Conservation (phyloP, 1,140 invertebrate genomes). For the Conopomorpha cramerella region DNA sequence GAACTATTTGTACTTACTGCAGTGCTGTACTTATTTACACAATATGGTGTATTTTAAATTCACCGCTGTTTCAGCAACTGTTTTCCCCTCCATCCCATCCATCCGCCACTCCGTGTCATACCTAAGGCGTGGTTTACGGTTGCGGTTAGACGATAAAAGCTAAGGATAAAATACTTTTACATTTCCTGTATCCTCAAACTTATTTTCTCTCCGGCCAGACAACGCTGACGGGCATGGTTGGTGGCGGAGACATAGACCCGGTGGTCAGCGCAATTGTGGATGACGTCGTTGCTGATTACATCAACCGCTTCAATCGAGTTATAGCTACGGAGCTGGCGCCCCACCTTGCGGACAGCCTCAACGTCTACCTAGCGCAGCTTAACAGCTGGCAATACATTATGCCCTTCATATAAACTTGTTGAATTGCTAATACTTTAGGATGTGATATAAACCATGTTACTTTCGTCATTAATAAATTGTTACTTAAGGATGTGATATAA, state of each 20-base stretch:
- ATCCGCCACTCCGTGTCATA: too few relatives aligned
- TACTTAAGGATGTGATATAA: too few relatives aligned
- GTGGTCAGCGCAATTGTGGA: constrained; percentile 38
- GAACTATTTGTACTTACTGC: too few relatives aligned
- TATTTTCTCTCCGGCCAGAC: constrained; percentile 17
- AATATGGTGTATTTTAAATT: too few relatives aligned
- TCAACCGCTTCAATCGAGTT: constrained; percentile 27
- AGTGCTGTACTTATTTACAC: too few relatives aligned
- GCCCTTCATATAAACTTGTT: too few relatives aligned
- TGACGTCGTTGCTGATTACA: constrained; percentile 33
- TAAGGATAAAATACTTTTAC: neutral
- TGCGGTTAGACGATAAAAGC: neutral
- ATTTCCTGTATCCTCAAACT: neutral
- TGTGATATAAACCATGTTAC: too few relatives aligned
- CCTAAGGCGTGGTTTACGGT: neutral
- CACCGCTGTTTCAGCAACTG: too few relatives aligned
- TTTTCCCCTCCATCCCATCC: too few relatives aligned
- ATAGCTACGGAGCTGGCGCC: constrained; percentile 10
- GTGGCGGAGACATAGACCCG: constrained; percentile 37
- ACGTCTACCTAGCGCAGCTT: constrained; percentile 25
- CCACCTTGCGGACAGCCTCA: constrained; percentile 10
- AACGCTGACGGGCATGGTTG: constrained; percentile 25
- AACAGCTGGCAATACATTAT: constrained; percentile 36
- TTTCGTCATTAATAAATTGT: too few relatives aligned
- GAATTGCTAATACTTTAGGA: too few relatives aligned